These are phyloP conservation scores for Cryptus viduatorius DNA, from an alignment of 2,888 invertebrate genomes.

Conservation along the genomic window DNA sequence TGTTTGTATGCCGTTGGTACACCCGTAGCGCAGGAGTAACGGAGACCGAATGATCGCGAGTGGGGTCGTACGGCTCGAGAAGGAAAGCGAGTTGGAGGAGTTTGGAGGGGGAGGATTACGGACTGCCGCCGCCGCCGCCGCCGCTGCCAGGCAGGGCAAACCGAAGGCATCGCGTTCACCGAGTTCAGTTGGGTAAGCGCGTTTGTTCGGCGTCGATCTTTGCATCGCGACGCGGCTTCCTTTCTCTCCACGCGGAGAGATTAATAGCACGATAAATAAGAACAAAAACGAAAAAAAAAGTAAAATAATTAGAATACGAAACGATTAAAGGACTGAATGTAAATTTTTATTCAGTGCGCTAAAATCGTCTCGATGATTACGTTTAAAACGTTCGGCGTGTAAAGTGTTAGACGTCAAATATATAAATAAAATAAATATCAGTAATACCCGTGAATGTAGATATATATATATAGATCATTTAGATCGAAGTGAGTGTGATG, in stretches of 20 bases:
- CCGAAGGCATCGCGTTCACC: constrained; percentile 71
- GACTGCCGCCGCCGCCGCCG: constrained; percentile 57
- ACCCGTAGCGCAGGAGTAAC: constrained; percentile 15
- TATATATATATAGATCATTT: neutral
- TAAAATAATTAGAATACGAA: neutral
- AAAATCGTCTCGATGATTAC: neutral
- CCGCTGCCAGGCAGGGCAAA: constrained; percentile 63
- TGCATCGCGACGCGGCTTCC: constrained; percentile 40
- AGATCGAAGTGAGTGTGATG: constrained; percentile 20
- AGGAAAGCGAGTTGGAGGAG: constrained; percentile 58
- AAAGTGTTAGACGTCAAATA: neutral
- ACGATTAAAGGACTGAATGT: neutral
- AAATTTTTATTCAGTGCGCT: neutral
- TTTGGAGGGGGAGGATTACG: constrained; percentile 62
- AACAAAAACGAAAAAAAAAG: neutral
- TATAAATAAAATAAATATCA: neutral
- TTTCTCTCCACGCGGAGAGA: constrained; percentile 16
- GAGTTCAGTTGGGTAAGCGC: constrained; percentile 76
- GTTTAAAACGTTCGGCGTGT: neutral
- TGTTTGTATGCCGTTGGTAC: constrained; percentile 17
- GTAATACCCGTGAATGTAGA: neutral
- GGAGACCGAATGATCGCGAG: constrained; percentile 13
- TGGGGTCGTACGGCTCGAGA: constrained; percentile 28
- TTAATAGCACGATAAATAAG: constrained; percentile 11
- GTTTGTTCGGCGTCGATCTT: constrained; percentile 72